A percentile compares a stretch with the other conserved stretches of the same genome.
These are phyloP conservation scores for Dreissena rostriformis DNA, from an alignment of 1,140 invertebrate species.

Conservation along the genomic window DNA sequence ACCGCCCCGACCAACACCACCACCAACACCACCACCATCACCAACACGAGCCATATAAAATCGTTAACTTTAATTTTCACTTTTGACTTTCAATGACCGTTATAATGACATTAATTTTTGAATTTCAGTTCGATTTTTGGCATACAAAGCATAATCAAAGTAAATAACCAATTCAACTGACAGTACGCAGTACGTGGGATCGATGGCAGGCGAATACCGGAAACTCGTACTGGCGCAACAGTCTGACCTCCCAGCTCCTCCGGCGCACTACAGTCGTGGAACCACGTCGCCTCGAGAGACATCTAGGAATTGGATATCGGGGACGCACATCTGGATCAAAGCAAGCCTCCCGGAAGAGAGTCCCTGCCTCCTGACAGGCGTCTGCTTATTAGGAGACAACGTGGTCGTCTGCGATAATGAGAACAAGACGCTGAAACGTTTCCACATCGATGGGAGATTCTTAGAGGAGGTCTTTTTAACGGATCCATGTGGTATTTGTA, in stretches of 20 bases:
- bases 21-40: neutral
- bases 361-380: conserved; percentile 41
- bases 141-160: too few species aligned
- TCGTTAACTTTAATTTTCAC: too few species aligned
- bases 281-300: neutral
- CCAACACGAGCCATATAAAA: too few species aligned
- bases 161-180: too few species aligned
- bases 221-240: conserved; percentile 15
- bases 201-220: conserved; percentile 30
- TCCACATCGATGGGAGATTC: conserved; percentile 32
- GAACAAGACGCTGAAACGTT: conserved; percentile 47
- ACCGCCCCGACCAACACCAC: neutral
- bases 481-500: conserved; percentile 45
- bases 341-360: conserved; percentile 35
- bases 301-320: neutral
- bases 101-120: too few species aligned
- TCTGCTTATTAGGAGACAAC: conserved; percentile 17
- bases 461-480: conserved; percentile 34
- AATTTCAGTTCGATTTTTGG: too few species aligned
- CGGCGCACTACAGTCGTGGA: neutral
- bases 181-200: too few species aligned
- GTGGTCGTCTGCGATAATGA: conserved; percentile 48
- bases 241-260: conserved; percentile 32
- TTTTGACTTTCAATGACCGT: too few species aligned
- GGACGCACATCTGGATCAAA: conserved; percentile 24